Evolutionary conservation across 1,140 invertebrate species (phyloP).

Genomic region (Hypsibius dujardini): DNA sequence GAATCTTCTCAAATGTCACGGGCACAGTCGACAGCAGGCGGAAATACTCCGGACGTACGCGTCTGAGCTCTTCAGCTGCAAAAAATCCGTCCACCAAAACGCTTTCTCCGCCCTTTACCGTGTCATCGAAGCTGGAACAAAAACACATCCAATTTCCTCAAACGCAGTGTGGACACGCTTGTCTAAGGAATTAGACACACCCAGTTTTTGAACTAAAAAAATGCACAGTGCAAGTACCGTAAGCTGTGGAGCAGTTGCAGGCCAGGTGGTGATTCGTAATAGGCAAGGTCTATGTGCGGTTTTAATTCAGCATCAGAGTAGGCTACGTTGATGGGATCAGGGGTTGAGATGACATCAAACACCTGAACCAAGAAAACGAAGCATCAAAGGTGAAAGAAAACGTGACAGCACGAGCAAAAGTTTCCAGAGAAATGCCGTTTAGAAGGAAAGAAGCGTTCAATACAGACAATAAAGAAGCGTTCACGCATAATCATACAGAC

Average conservation of each 20-base stretch:
- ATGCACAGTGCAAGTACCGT: conserved; percentile 24
- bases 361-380: conserved; percentile 18
- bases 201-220: background rate
- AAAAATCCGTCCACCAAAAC: conserved; percentile 28
- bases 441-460: background rate
- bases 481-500: background rate
- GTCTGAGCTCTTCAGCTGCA: conserved; percentile 28
- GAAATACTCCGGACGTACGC: conserved; percentile 27
- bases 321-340: conserved; percentile 30
- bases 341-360: conserved; percentile 25
- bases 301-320: conserved; percentile 27
- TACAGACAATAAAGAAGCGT: background rate
- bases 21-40: conserved; percentile 26
- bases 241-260: conserved; percentile 31
- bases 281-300: conserved; percentile 31
- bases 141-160: background rate
- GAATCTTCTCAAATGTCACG: conserved; percentile 31
- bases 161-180: background rate
- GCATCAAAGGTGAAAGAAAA: no score
- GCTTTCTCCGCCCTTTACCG: conserved; percentile 30
- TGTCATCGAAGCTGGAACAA: conserved; percentile 28
- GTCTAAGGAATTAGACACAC: conserved; percentile 7
- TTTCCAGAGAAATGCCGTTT: background rate
- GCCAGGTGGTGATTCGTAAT: conserved; percentile 32
- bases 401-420: background rate